These are phyloP conservation scores for Calameuta filiformis DNA, from an alignment of 2,888 invertebrate genomes.

Conservation along the genomic window DNA sequence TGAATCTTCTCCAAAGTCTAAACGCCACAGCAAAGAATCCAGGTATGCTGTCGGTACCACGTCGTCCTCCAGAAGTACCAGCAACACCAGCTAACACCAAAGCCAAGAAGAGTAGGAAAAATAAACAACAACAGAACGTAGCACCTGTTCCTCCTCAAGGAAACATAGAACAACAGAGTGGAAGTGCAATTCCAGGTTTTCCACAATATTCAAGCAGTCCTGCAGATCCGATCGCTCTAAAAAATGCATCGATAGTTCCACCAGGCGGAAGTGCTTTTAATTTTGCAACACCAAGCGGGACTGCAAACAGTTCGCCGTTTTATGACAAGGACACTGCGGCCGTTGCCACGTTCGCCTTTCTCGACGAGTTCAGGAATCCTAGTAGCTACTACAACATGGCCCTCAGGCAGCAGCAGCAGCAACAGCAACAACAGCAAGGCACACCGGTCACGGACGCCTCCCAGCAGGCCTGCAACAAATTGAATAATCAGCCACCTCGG, in stretches of 20 bases:
- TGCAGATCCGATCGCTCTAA: constrained; percentile 69
- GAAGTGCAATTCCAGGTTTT: constrained; percentile 47
- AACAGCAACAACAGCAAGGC: constrained; percentile 31
- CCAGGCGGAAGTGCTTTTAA: constrained; percentile 81
- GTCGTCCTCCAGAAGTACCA: constrained; percentile 26
- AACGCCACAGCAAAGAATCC: constrained; percentile 53
- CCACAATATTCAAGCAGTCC: constrained; percentile 50
- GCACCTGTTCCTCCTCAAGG: constrained; percentile 28
- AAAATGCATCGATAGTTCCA: constrained; percentile 79
- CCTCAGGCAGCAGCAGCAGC: constrained; percentile 37
- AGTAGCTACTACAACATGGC: constrained; percentile 60
- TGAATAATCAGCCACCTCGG: constrained; percentile 48
- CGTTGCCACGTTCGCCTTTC: constrained; percentile 58
- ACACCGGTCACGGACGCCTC: constrained; percentile 42
- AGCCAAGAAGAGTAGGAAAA: constrained; percentile 46
- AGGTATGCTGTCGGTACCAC: constrained; percentile 32
- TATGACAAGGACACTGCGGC: constrained; percentile 60
- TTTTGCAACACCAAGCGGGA: constrained; percentile 76
- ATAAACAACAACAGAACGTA: constrained; percentile 39
- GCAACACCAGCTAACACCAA: constrained; percentile 34
- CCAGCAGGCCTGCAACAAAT: constrained; percentile 54
- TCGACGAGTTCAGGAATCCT: constrained; percentile 62
- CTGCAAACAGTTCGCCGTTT: constrained; percentile 52
- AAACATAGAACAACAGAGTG: constrained; percentile 23
- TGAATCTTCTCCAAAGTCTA: constrained; percentile 57